Conservation (phyloP, 2,113 vertebrate genomes). For the western clawed frog (Xenopus tropicalis) region DNA sequence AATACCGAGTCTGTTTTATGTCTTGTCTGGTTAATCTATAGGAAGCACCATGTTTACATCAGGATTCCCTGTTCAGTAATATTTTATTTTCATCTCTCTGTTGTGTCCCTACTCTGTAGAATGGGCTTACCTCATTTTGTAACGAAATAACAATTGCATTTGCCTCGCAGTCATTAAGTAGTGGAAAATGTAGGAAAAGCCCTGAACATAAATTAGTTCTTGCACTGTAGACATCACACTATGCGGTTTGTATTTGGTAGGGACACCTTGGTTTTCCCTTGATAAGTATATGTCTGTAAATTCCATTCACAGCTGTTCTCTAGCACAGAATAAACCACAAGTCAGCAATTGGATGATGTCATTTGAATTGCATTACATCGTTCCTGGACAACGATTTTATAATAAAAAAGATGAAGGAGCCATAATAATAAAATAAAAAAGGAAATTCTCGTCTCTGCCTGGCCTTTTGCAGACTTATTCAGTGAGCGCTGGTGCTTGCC, state of each 20-base stretch:
- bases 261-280: neutral
- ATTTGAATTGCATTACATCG: conserved; percentile 25
- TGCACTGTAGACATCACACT: conserved; percentile 5
- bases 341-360: conserved; percentile 22
- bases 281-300: conserved; percentile 25
- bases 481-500: neutral
- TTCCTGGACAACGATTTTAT: conserved; percentile 8
- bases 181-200: neutral
- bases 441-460: neutral
- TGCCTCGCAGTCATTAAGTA: neutral
- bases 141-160: neutral
- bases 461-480: neutral
- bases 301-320: conserved; percentile 20
- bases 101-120: neutral
- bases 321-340: conserved; percentile 11
- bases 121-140: neutral
- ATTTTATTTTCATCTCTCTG: neutral
- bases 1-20: neutral
- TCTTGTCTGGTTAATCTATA: neutral
- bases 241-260: conserved; percentile 9
- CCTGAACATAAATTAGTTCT: neutral
- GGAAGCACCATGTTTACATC: neutral
- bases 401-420: conserved; percentile 17
- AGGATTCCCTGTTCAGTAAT: neutral
- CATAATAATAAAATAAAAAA: neutral